phyloP scores from a whole-genome alignment of 1,140 invertebrate species.

The Lepidurus packardi region DNA sequence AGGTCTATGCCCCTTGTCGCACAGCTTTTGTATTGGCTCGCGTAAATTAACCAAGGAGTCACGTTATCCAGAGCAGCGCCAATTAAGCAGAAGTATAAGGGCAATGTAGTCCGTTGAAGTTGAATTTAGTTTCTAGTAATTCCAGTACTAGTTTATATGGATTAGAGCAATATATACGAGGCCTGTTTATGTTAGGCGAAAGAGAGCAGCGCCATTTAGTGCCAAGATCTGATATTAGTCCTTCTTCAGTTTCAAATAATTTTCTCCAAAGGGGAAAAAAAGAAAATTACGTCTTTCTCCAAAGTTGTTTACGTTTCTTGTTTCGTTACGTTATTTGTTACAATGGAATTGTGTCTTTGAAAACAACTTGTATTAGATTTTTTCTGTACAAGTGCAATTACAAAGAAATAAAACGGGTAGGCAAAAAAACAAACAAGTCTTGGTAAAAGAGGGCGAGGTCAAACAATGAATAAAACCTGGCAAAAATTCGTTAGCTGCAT shows the following conservation, averaged over 20 bases:
- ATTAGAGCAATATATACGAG: no score
- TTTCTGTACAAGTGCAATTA: neutral
- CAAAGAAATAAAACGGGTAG: conserved; percentile 2
- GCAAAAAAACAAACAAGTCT: neutral
- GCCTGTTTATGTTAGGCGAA: neutral
- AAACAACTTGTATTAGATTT: conserved; percentile 20
- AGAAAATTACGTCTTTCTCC: no score
- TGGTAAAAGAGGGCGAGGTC: neutral
- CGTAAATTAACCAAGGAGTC: conserved; percentile 39
- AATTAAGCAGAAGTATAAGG: neutral
- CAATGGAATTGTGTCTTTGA: neutral
- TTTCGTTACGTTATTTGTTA: neutral
- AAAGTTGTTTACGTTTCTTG: neutral
- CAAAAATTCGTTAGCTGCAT: neutral
- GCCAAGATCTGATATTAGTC: conserved; percentile 11
- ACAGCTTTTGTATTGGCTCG: conserved; percentile 59
- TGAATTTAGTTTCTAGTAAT: neutral
- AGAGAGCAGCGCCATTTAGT: neutral
- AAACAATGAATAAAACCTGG: conserved; percentile 1
- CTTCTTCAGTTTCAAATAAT: neutral
- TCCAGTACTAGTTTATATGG: no score
- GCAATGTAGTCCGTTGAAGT: neutral
- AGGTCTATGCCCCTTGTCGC: conserved; percentile 61
- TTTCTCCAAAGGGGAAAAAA: no score
- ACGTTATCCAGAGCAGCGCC: neutral